These are phyloP conservation scores for Drosophila nikananu DNA, from an alignment of 1,140 invertebrate species.

Conservation along the genomic window DNA sequence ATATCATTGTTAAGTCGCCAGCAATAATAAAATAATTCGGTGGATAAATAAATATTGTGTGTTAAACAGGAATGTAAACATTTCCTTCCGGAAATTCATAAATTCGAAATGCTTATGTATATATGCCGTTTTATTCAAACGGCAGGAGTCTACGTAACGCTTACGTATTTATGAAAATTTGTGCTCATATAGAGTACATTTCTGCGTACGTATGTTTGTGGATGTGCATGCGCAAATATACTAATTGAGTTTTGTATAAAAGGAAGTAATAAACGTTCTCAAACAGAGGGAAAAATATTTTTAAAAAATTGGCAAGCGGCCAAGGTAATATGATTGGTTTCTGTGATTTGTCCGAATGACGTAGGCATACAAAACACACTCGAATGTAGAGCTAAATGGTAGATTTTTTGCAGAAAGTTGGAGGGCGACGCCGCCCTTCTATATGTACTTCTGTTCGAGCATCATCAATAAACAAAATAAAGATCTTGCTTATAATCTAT, in stretches of 20 bases:
- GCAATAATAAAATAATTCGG: conserved; percentile 32
- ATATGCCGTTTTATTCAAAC: conserved; percentile 31
- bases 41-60: conserved; percentile 30
- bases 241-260: conserved; percentile 63
- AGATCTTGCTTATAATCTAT: conserved; percentile 35
- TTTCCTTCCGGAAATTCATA: conserved; percentile 46
- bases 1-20: conserved; percentile 25
- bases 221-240: conserved; percentile 53
- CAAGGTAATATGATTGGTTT: conserved; percentile 63
- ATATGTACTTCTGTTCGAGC: conserved; percentile 9
- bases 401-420: conserved; percentile 33
- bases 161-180: conserved; percentile 48
- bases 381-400: conserved; percentile 38
- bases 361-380: conserved; percentile 44
- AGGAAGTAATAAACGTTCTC: conserved; percentile 64
- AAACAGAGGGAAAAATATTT: conserved; percentile 61
- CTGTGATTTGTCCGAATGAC: conserved; percentile 62
- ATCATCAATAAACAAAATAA: conserved; percentile 40
- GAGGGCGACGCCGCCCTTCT: conserved; percentile 18
- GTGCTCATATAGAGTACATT: conserved; percentile 41
- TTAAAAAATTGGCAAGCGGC: conserved; percentile 50
- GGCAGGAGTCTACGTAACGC: conserved; percentile 25
- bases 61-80: conserved; percentile 45
- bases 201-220: conserved; percentile 25
- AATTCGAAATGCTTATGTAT: conserved; percentile 29